Evolutionary conservation across 2,797 vertebrate species (phyloP).

Genomic region (Sebastes diaconus): DNA sequence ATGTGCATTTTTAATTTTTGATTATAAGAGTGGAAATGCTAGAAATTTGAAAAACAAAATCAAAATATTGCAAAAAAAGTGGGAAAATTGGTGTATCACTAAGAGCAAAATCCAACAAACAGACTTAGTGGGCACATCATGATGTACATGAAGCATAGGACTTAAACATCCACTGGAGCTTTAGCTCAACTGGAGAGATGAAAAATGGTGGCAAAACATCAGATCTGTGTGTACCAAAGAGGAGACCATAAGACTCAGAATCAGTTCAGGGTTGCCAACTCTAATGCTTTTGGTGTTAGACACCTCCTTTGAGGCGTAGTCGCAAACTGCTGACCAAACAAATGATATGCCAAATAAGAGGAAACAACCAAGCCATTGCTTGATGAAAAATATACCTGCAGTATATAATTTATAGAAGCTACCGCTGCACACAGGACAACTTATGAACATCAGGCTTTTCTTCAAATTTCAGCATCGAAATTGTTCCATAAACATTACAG

Average conservation of each 20-base stretch:
- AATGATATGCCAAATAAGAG: neutral
- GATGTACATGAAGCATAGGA: too few species aligned
- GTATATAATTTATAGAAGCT: neutral
- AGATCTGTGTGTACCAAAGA: neutral
- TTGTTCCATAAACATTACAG: neutral
- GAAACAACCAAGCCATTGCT: neutral
- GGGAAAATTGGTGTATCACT: too few species aligned
- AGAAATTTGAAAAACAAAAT: neutral
- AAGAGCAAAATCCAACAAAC: too few species aligned
- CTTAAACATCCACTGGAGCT: neutral
- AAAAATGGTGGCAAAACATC: neutral
- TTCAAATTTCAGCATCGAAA: neutral
- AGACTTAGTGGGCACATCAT: too few species aligned
- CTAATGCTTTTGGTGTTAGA: neutral
- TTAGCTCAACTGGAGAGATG: neutral
- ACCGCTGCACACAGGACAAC: neutral
- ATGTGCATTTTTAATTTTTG: too few species aligned
- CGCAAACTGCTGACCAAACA: neutral
- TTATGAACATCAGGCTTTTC: neutral
- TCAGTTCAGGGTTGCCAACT: neutral
- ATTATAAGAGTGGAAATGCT: neutral
- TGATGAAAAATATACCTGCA: neutral
- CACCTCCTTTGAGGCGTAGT: neutral
- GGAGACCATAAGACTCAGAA: neutral
- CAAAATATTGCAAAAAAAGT: too few species aligned